Conservation (phyloP, 2,888 invertebrate genomes). For the Drosophila stalkeri region DNA sequence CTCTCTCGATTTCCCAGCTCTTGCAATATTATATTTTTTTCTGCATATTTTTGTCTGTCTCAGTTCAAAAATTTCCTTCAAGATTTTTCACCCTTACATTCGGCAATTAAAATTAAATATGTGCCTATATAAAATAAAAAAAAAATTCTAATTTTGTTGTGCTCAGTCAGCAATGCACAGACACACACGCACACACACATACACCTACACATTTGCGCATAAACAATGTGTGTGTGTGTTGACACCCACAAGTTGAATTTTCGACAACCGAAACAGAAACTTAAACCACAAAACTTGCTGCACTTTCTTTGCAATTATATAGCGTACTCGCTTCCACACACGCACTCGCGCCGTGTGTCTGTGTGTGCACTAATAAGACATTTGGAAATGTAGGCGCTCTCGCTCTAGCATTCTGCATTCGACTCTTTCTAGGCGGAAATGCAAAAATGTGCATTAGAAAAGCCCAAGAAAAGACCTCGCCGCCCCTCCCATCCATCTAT, state of each 20-base stretch:
- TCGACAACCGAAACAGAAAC: slow-evolving; percentile 38
- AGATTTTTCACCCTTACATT: background rate
- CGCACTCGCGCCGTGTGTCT: background rate
- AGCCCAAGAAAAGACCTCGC: slow-evolving; percentile 71
- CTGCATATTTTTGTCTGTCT: background rate
- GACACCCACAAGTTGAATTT: slow-evolving; percentile 44
- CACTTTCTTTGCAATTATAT: slow-evolving; percentile 69
- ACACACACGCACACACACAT: background rate
- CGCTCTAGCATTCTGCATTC: slow-evolving; percentile 65
- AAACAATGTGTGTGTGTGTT: slow-evolving; percentile 39
- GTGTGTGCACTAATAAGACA: slow-evolving; percentile 72
- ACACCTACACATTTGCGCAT: slow-evolving; percentile 23
- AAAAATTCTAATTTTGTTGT: slow-evolving; percentile 44
- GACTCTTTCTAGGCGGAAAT: slow-evolving; percentile 73
- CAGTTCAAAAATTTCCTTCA: background rate
- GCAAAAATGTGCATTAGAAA: slow-evolving; percentile 80
- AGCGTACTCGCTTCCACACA: slow-evolving; percentile 48
- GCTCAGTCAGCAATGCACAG: slow-evolving; percentile 43
- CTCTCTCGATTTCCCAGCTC: background rate
- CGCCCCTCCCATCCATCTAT: slow-evolving; percentile 27
- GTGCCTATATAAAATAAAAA: slow-evolving; percentile 17
- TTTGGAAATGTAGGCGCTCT: slow-evolving; percentile 65
- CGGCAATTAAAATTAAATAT: slow-evolving; percentile 49
- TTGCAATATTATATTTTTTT: background rate
- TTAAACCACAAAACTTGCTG: slow-evolving; percentile 65